phyloP scores from a whole-genome alignment of 2,888 invertebrate species.

The Drosophila kanekoi region DNA sequence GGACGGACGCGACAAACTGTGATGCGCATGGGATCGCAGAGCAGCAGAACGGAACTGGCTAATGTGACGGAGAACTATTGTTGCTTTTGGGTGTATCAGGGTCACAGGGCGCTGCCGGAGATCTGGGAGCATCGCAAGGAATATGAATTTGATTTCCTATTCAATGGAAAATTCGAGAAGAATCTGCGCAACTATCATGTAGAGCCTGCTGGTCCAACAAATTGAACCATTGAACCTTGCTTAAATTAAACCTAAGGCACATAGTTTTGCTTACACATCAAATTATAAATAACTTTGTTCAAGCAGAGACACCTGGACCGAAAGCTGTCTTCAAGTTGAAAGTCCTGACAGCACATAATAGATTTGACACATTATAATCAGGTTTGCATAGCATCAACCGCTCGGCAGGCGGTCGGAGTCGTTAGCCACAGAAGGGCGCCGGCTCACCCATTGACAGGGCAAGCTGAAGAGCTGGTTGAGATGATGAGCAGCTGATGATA shows the following conservation, averaged over 20 bases:
- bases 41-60: neutral
- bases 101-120: slow-evolving; percentile 36
- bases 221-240: too few species aligned
- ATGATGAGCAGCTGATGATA: slow-evolving; percentile 26
- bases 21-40: neutral
- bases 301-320: slow-evolving; percentile 11
- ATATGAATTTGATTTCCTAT: slow-evolving; percentile 44
- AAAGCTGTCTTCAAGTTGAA: slow-evolving; percentile 39
- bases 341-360: slow-evolving; percentile 72
- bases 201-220: too few species aligned
- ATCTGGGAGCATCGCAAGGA: slow-evolving; percentile 17
- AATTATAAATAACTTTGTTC: slow-evolving; percentile 79
- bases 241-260: slow-evolving; percentile 57
- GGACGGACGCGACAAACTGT: slow-evolving; percentile 45
- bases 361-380: slow-evolving; percentile 82
- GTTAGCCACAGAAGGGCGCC: slow-evolving; percentile 36
- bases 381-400: slow-evolving; percentile 66
- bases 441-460: neutral
- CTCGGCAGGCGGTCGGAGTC: slow-evolving; percentile 27
- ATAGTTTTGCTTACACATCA: slow-evolving; percentile 53
- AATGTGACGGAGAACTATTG: slow-evolving; percentile 43
- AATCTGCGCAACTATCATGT: slow-evolving; percentile 26
- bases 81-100: slow-evolving; percentile 58
- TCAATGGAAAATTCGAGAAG: slow-evolving; percentile 40
- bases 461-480: neutral